A percentile compares a stretch with the other conserved stretches of the same genome.
phyloP scores from a whole-genome alignment of 2,113 vertebrate species.

The Brachyistius frenatus region DNA sequence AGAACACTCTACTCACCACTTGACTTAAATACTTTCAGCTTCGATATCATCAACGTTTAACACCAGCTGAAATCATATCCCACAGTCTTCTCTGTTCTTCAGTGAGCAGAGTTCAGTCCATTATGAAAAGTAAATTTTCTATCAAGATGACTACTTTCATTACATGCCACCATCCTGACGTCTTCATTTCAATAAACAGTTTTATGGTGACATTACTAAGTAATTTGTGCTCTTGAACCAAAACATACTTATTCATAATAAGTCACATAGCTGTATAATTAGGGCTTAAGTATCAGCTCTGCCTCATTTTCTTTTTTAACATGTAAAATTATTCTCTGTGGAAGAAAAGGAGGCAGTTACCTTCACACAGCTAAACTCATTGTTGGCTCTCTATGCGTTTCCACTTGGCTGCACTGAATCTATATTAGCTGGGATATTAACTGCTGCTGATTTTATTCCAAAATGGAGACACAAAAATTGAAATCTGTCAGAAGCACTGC shows the following conservation, averaged over 20 bases:
- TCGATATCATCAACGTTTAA: background rate
- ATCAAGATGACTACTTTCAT: too few species aligned
- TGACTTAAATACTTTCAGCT: too few species aligned
- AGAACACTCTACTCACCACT: background rate
- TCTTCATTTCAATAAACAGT: background rate
- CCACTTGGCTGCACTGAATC: conserved; percentile 2
- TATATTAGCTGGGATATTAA: background rate
- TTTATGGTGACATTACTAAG: background rate
- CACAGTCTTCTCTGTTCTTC: background rate
- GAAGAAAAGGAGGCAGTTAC: background rate
- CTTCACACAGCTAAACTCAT: background rate
- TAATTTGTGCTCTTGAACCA: background rate
- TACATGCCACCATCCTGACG: background rate
- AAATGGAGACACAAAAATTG: background rate
- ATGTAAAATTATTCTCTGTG: conserved; percentile 4
- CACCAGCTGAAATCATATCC: background rate
- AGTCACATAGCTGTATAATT: background rate
- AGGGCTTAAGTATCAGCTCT: background rate
- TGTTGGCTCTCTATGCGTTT: background rate
- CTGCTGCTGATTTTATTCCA: background rate
- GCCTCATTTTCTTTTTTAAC: background rate
- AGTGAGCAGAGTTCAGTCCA: background rate
- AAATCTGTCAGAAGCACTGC: background rate
- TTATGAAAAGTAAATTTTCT: background rate
- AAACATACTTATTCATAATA: background rate